These are phyloP conservation scores for Phortica okadai DNA, from an alignment of 2,888 invertebrate species.

Conservation along the genomic window DNA sequence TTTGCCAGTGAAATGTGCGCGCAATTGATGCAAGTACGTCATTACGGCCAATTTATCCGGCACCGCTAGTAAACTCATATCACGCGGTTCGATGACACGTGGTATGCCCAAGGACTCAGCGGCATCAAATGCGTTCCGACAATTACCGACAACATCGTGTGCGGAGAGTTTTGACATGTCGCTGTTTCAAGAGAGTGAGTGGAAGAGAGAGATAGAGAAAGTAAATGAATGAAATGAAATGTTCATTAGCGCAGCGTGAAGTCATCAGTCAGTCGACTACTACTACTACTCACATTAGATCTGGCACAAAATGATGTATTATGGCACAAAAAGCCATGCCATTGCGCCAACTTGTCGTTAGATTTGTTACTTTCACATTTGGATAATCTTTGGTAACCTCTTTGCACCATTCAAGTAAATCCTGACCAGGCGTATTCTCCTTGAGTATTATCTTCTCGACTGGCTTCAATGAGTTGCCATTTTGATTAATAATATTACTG, in stretches of 20 bases:
- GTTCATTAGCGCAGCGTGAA: neutral
- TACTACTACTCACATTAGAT: conserved; percentile 85
- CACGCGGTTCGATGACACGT: conserved; percentile 92
- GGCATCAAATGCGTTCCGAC: conserved; percentile 94
- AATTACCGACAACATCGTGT: conserved; percentile 92
- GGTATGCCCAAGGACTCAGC: conserved; percentile 93
- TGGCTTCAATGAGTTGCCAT: conserved; percentile 59
- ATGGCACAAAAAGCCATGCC: conserved; percentile 98
- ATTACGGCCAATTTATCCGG: conserved; percentile 97
- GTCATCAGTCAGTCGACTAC: neutral
- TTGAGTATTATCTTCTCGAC: conserved; percentile 73
- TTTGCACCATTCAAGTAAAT: conserved; percentile 96
- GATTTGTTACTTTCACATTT: conserved; percentile 92
- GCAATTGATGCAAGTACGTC: conserved; percentile 96
- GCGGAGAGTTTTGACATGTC: conserved; percentile 91
- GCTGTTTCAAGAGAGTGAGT: conserved; percentile 79
- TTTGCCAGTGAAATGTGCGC: conserved; percentile 95
- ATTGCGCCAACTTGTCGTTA: conserved; percentile 95
- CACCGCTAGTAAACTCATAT: conserved; percentile 91
- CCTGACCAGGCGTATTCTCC: conserved; percentile 84
- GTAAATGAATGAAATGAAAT: neutral
- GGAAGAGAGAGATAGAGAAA: neutral
- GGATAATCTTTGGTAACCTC: conserved; percentile 90
- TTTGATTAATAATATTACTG: conserved; percentile 70
- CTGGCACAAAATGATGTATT: conserved; percentile 93